These are phyloP conservation scores for Ormyrus rosae DNA, from an alignment of 2,888 invertebrate genomes.

Conservation along the genomic window DNA sequence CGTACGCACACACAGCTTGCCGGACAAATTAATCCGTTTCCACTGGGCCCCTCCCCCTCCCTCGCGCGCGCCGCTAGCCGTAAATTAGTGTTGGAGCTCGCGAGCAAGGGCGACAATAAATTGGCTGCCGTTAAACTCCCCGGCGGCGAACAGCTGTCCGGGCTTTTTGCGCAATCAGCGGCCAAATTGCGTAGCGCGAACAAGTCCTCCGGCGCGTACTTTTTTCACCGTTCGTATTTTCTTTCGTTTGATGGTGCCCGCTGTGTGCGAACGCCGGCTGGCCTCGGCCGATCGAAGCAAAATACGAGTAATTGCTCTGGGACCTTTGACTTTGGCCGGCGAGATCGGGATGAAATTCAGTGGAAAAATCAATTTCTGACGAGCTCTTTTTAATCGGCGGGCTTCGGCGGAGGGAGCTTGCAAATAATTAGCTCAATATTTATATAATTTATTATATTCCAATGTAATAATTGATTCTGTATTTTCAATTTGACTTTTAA, in stretches of 20 bases:
- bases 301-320: constrained; percentile 36
- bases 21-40: constrained; percentile 63
- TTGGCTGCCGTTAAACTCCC: constrained; percentile 63
- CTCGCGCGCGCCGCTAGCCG: constrained; percentile 53
- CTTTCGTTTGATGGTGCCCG: constrained; percentile 2
- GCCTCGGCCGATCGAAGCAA: constrained; percentile 3
- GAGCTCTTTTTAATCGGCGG: constrained; percentile 11
- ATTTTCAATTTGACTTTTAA: too few relatives aligned
- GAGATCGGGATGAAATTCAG: background rate
- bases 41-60: background rate
- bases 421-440: too few relatives aligned
- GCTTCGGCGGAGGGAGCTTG: background rate
- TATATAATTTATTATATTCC: too few relatives aligned
- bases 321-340: constrained; percentile 1
- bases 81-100: constrained; percentile 61
- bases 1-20: constrained; percentile 13
- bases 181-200: constrained; percentile 59
- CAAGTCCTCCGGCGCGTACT: constrained; percentile 27
- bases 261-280: background rate
- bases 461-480: too few relatives aligned
- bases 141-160: constrained; percentile 58
- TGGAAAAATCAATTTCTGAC: constrained; percentile 27
- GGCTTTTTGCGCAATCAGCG: constrained; percentile 64
- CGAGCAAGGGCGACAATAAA: constrained; percentile 62
- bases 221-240: constrained; percentile 4